Percentiles rank a stretch among this genome's conserved stretches.
Conservation (phyloP, 1,140 invertebrate species). For the Arion vulgaris region DNA sequence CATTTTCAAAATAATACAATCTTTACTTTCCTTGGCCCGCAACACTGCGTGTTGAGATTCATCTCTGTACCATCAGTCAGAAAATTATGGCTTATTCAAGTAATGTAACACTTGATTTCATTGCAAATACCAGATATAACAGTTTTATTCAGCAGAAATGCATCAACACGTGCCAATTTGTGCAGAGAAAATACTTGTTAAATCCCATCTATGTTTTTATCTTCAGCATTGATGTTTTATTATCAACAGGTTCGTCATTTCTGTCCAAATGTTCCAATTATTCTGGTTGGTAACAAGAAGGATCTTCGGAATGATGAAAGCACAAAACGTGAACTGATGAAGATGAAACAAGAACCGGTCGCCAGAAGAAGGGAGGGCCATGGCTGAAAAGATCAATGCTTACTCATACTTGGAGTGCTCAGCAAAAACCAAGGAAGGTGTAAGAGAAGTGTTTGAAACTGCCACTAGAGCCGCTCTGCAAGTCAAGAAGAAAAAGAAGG, state of each 20-base stretch:
- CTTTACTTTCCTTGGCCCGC: no score
- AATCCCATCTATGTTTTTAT: background rate
- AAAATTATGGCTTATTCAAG: no score
- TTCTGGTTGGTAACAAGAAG: constrained; percentile 74
- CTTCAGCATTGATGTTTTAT: background rate
- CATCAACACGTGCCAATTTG: no score
- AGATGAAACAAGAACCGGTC: constrained; percentile 99
- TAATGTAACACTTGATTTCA: no score
- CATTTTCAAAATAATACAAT: no score
- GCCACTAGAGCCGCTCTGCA: constrained; percentile 97
- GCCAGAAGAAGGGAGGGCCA: constrained; percentile 94
- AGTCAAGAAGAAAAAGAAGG: constrained; percentile 76
- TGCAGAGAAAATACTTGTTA: no score
- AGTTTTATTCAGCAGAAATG: no score
- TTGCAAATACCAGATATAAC: no score
- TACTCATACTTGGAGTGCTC: constrained; percentile 99
- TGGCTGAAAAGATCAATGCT: constrained; percentile 99
- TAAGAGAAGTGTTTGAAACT: constrained; percentile 99
- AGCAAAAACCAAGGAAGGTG: constrained; percentile 99
- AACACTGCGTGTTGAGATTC: no score
- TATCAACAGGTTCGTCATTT: constrained; percentile 68
- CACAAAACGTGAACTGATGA: constrained; percentile 95
- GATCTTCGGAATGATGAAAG: constrained; percentile 93
- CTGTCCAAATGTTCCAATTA: constrained; percentile 73
- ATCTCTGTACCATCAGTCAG: no score